Percentiles rank a stretch among this genome's conserved stretches.
Evolutionary conservation across 2,797 vertebrate genomes (phyloP).

Genomic region (Eulemur coronatus): DNA sequence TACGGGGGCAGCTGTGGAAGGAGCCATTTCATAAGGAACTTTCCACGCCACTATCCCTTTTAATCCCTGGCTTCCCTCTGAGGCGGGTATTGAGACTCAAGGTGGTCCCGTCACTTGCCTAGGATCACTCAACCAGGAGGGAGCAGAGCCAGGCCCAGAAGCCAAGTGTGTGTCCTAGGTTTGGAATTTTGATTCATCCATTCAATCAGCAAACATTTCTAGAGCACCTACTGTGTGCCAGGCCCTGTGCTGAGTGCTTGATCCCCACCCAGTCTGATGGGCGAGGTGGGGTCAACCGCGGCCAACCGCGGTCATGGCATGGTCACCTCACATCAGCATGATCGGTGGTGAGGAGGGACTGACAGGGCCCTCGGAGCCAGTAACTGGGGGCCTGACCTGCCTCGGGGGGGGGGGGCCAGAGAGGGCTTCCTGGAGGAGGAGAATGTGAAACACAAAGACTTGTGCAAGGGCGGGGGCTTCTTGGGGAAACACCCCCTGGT

Average conservation of each 20-base stretch:
- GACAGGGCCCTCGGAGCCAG: neutral
- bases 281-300: neutral
- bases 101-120: neutral
- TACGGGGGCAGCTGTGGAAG: neutral
- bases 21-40: neutral
- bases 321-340: neutral
- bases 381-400: neutral
- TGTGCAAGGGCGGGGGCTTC: neutral
- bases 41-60: neutral
- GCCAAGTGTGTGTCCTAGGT: neutral
- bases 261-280: neutral
- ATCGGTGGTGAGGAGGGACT: neutral
- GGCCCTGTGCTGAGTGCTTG: neutral
- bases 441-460: neutral
- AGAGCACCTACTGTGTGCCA: neutral
- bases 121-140: neutral
- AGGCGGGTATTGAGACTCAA: neutral
- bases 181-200: neutral
- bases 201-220: neutral
- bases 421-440: neutral
- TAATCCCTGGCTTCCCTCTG: neutral
- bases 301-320: too few species aligned
- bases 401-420: neutral
- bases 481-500: neutral
- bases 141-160: neutral